phyloP scores from a whole-genome alignment of 2,888 invertebrate species.

The Petrolisthes cinctipes region DNA sequence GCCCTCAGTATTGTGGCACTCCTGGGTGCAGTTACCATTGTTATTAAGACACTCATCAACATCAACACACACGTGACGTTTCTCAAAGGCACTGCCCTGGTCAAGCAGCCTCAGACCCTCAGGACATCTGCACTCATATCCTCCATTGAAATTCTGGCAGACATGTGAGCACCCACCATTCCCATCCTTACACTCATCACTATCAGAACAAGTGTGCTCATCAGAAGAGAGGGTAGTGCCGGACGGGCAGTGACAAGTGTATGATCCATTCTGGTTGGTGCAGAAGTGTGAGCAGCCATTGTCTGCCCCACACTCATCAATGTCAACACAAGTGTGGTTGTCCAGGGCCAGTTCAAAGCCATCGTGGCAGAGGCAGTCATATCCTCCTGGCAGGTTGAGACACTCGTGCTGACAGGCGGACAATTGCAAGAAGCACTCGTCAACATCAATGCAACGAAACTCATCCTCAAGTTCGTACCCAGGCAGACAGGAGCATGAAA shows the following conservation, averaged over 20 bases:
- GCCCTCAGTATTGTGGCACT: conserved; percentile 61
- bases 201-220: conserved; percentile 66
- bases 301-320: conserved; percentile 71
- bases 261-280: conserved; percentile 74
- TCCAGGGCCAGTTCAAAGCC: conserved; percentile 70
- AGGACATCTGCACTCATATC: conserved; percentile 75
- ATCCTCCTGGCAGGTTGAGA: conserved; percentile 59
- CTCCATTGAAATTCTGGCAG: conserved; percentile 74
- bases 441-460: conserved; percentile 61
- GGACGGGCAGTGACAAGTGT: conserved; percentile 74
- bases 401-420: conserved; percentile 62
- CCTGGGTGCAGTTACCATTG: conserved; percentile 67
- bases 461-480: conserved; percentile 69
- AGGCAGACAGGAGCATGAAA: conserved; percentile 70
- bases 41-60: conserved; percentile 58
- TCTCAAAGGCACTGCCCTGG: conserved; percentile 67
- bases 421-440: conserved; percentile 66
- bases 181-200: conserved; percentile 67
- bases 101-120: conserved; percentile 70
- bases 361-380: conserved; percentile 70
- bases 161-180: conserved; percentile 70
- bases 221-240: conserved; percentile 70
- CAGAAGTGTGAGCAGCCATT: conserved; percentile 75
- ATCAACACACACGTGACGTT: conserved; percentile 68
- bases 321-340: conserved; percentile 69